Base-by-base conservation (phyloP, 1,140 invertebrate species). In the Aphelenchoides fujianensis region DNA sequence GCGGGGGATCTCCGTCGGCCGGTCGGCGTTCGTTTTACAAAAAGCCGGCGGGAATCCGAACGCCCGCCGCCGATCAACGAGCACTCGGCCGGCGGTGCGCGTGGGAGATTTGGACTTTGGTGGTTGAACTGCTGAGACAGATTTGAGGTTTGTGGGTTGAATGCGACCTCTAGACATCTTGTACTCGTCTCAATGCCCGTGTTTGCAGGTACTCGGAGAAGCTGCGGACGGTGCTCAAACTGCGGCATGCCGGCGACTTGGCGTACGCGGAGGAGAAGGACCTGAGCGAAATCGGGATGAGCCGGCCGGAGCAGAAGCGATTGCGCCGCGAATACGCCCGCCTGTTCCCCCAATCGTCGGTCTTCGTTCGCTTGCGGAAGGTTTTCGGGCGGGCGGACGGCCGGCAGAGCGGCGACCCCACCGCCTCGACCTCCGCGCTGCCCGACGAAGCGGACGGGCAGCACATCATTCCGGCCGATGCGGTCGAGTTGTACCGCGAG, bases 181-280 rank as follows among this genome's bases (percentile, higher is more conserved):
- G n/a, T n/a, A n/a, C n/a, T n/a, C n/a, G n/a, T n/a, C n/a, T n/a
- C n/a, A n/a, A n/a, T n/a, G n/a, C n/a, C n/a, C n/a, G n/a, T n/a
- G 5, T 34, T 80, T 79, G 16, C 74, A 82, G 80, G 41, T 82
- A 82, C 52, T 75, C 75, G n/a, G 66, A 76, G 27, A 73, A 76
- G 52, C 59, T 84, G 9, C 78, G 72, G 36, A 63, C 35, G 53
- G 74, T 87, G 69, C 82, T 90, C 36, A 89, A 89, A 83, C 86
- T 90, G 28, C 85, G 75, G 1, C 82, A 82, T 86, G 90, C 94
- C n/a, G 90, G 91, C 28, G 95, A 98, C 85, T 86, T 98, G n/a
- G 97, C 97, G 85, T 97, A 94, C 88, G 93, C 95, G 3, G 90
- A 91, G 0, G 93, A 95, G 77, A 91, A 94, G 73, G 95, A 98